Evolutionary conservation across 1,140 invertebrate genomes (phyloP).

Genomic region (Lasioglossum albipes): DNA sequence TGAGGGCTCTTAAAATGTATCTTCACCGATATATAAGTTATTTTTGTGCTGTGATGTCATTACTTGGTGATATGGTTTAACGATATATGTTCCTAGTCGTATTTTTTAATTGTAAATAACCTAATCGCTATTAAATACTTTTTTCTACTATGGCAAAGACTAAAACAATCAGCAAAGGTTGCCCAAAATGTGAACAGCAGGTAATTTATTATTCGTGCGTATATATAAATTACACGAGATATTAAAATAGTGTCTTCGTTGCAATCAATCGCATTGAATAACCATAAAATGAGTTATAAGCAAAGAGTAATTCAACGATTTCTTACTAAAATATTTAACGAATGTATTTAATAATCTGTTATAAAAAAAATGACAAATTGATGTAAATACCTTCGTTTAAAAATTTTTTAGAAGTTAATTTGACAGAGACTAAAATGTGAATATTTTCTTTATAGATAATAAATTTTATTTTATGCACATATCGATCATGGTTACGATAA

Average conservation of each 20-base stretch:
- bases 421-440: not conserved
- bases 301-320: not conserved
- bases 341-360: not conserved
- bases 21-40: conserved; percentile 21
- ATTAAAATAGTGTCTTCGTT: not conserved
- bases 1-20: conserved; percentile 27
- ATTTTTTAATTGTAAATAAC: conserved; percentile 51
- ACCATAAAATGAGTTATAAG: conserved; percentile 1
- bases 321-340: not conserved
- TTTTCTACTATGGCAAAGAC: conserved; percentile 76
- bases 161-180: conserved; percentile 83
- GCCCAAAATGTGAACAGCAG: conserved; percentile 83
- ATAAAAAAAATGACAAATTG: not conserved
- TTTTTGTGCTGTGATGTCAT: conserved; percentile 33
- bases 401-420: conserved; percentile 18
- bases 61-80: conserved; percentile 27
- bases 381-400: conserved; percentile 2
- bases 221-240: not conserved
- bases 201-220: conserved; percentile 66
- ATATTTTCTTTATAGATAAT: not conserved
- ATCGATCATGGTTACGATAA: not conserved
- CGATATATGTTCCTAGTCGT: conserved; percentile 30
- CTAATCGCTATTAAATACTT: conserved; percentile 29
- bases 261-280: not conserved
- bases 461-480: conserved; percentile 7